Percentiles rank a stretch among this genome's conserved stretches.
Conservation (phyloP, 2,797 vertebrate genomes). For the Etheostoma nigrum region DNA sequence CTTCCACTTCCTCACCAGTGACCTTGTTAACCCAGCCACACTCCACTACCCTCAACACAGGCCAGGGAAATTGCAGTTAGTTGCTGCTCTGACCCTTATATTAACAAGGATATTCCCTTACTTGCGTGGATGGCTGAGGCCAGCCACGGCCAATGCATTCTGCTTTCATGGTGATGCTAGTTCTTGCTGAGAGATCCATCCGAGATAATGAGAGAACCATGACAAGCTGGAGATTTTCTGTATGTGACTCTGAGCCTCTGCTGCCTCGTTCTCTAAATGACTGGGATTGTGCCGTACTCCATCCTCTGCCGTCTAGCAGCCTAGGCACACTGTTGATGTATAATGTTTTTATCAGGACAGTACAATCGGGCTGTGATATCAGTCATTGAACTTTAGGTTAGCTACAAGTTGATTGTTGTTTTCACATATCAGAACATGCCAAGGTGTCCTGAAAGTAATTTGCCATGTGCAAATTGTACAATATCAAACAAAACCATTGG, state of each 20-base stretch:
- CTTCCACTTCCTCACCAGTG: slow-evolving; percentile 32
- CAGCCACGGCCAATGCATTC: slow-evolving; percentile 18
- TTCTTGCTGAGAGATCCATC: slow-evolving; percentile 42
- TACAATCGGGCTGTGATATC: not conserved
- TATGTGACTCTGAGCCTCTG: slow-evolving; percentile 29
- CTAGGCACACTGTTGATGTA: not conserved
- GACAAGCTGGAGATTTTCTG: slow-evolving; percentile 32
- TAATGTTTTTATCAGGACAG: not conserved
- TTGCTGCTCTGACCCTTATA: slow-evolving; percentile 35
- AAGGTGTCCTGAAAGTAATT: slow-evolving; percentile 1
- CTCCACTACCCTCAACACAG: slow-evolving; percentile 41
- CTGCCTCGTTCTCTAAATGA: slow-evolving; percentile 16
- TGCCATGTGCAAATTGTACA: not conserved
- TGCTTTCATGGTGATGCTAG: slow-evolving; percentile 24
- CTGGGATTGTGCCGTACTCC: slow-evolving; percentile 1
- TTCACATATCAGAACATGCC: not conserved
- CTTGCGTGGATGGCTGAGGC: slow-evolving; percentile 6
- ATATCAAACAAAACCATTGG: no score
- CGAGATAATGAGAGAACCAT: slow-evolving; percentile 26
- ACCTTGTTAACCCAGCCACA: slow-evolving; percentile 64
- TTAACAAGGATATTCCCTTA: slow-evolving; percentile 31
- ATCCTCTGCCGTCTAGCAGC: slow-evolving; percentile 4
- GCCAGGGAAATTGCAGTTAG: slow-evolving; percentile 40
- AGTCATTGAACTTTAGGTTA: not conserved
- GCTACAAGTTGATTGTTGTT: not conserved